Evolutionary conservation across 2,888 invertebrate species (phyloP).

Genomic region (Caenorhabditis panamensis): DNA sequence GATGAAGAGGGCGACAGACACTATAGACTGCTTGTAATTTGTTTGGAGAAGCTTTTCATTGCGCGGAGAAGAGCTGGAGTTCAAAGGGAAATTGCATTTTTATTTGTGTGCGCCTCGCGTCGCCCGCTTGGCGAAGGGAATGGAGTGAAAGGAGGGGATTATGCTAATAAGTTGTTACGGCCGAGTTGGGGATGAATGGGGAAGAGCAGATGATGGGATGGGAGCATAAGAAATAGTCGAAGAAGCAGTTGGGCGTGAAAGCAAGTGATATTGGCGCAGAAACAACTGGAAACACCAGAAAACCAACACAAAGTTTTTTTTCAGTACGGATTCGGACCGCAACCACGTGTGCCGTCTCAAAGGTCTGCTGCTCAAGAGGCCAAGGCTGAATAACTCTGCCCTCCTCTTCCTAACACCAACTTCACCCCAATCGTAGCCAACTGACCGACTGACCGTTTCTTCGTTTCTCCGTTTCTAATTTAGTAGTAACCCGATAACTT

Average conservation of each 20-base stretch:
- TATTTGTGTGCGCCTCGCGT: slow-evolving; percentile 8
- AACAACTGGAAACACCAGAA: background rate
- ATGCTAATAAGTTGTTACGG: slow-evolving; percentile 4
- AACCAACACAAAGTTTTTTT: slow-evolving; percentile 41
- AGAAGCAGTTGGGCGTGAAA: no score
- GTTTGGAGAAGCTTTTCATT: slow-evolving; percentile 34
- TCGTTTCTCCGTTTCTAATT: slow-evolving; percentile 10
- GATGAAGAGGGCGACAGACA: slow-evolving; percentile 6
- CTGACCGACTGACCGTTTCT: no score
- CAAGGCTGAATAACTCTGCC: slow-evolving; percentile 64
- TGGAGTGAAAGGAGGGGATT: background rate
- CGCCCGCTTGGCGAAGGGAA: background rate
- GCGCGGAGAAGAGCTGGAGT: slow-evolving; percentile 13
- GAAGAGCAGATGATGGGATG: background rate
- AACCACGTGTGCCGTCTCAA: slow-evolving; percentile 66
- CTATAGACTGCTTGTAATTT: slow-evolving; percentile 37
- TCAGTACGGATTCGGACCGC: slow-evolving; percentile 79
- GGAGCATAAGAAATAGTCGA: background rate
- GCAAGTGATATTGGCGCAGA: background rate
- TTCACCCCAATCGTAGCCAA: slow-evolving; percentile 5
- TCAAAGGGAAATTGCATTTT: slow-evolving; percentile 10
- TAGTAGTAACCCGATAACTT: slow-evolving; percentile 40
- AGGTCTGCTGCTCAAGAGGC: slow-evolving; percentile 69
- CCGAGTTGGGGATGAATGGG: background rate
- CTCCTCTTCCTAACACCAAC: slow-evolving; percentile 32